Percentiles rank a stretch among this genome's conserved stretches.
These are phyloP conservation scores for Malurus elegans DNA, from an alignment of 2,113 vertebrate species.

Conservation along the genomic window DNA sequence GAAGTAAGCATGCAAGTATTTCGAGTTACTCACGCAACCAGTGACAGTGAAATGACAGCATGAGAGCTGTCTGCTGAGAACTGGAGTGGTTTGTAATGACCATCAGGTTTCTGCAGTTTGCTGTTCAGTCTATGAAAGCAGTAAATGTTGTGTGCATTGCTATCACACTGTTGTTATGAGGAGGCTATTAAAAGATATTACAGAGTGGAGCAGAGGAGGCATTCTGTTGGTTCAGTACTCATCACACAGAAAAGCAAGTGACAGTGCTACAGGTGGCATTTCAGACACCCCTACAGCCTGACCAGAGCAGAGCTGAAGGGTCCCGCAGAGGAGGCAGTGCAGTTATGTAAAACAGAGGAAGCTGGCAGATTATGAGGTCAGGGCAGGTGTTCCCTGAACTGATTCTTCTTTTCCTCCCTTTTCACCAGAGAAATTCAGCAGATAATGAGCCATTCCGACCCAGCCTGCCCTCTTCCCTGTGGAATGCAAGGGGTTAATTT, in stretches of 20 bases:
- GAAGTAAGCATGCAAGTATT: neutral
- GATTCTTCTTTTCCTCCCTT: neutral
- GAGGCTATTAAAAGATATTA: neutral
- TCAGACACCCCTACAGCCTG: neutral
- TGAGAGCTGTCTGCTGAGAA: neutral
- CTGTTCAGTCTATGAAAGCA: neutral
- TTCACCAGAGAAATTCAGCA: neutral
- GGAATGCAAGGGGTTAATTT: neutral
- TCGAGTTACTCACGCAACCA: neutral
- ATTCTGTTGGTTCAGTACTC: neutral
- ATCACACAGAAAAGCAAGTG: neutral
- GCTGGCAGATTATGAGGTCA: neutral
- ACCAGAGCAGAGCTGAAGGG: neutral
- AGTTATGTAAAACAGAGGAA: neutral
- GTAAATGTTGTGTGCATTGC: neutral
- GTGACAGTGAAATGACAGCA: neutral
- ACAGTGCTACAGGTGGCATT: neutral
- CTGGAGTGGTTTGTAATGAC: neutral
- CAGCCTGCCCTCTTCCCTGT: neutral
- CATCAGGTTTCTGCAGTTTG: neutral
- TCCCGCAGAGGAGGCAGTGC: rapidly evolving
- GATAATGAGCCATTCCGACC: neutral
- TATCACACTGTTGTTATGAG: neutral
- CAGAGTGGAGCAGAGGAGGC: neutral
- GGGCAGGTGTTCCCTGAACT: neutral